phyloP scores from a whole-genome alignment of 1,140 invertebrate genomes.

The Brachionus angularis region DNA sequence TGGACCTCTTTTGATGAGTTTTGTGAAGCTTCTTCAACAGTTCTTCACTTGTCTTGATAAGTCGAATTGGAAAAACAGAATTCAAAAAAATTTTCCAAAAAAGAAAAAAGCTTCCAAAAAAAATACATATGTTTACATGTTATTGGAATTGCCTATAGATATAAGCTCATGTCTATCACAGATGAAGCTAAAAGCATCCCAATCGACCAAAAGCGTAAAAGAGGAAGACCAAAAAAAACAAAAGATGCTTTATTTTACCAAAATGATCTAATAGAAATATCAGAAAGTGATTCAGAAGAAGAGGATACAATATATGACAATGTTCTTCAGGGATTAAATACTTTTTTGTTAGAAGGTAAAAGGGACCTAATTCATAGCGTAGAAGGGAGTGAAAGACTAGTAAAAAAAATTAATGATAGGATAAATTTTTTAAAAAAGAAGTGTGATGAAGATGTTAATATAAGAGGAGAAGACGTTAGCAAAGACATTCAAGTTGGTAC shows the following conservation, averaged over 20 bases:
- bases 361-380: too few species aligned
- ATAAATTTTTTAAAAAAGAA: too few species aligned
- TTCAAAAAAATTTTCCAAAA: too few species aligned
- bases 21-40: background rate
- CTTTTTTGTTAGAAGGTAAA: too few species aligned
- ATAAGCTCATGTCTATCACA: background rate
- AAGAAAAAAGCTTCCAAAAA: background rate
- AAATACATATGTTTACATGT: background rate
- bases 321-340: too few species aligned
- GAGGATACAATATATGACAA: background rate
- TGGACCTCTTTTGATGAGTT: background rate
- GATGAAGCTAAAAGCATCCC: background rate
- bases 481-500: too few species aligned
- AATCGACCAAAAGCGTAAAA: slow-evolving; percentile 11
- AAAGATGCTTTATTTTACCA: slow-evolving; percentile 4
- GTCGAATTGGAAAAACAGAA: background rate
- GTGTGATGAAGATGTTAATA: too few species aligned
- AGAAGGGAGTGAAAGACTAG: too few species aligned
- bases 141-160: background rate
- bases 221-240: background rate
- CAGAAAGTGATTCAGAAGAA: background rate
- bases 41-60: background rate
- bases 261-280: background rate
- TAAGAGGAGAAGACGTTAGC: too few species aligned
- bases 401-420: too few species aligned